Percentiles rank a stretch among this genome's conserved stretches.
These are phyloP conservation scores for Taenioides sp. DNA, from an alignment of 2,797 vertebrate genomes.

Conservation along the genomic window DNA sequence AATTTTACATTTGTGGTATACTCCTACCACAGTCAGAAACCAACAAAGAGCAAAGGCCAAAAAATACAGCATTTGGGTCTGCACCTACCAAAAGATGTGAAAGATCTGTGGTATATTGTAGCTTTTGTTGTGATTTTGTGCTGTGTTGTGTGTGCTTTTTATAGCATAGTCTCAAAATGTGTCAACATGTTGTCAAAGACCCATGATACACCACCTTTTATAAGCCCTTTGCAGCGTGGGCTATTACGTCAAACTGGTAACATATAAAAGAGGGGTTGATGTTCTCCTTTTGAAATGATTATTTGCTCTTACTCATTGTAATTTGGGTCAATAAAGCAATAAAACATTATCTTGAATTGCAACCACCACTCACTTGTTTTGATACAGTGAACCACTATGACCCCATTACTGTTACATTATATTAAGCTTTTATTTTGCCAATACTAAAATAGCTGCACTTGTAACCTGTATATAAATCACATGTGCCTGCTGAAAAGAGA, in stretches of 20 bases:
- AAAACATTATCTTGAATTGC: not conserved
- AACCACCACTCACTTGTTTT: not conserved
- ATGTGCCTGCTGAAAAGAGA: slow-evolving; percentile 57
- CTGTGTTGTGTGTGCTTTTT: not conserved
- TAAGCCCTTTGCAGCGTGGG: too few species aligned
- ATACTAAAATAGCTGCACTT: slow-evolving; percentile 15
- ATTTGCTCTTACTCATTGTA: not conserved
- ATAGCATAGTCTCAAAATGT: not conserved
- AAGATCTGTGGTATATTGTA: too few species aligned
- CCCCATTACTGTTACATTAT: slow-evolving; percentile 5
- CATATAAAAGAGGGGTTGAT: not conserved
- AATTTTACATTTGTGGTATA: too few species aligned
- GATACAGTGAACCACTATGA: not conserved
- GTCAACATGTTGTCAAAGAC: too few species aligned
- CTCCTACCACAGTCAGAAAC: not conserved
- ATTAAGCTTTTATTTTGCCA: slow-evolving; percentile 13
- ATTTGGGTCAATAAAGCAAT: slow-evolving; percentile 11
- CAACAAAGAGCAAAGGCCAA: not conserved
- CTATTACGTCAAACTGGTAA: not conserved
- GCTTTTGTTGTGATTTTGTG: not conserved
- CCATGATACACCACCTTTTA: too few species aligned
- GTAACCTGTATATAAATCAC: slow-evolving; percentile 54
- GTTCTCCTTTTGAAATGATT: not conserved
- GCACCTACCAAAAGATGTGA: too few species aligned
- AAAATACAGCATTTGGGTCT: too few species aligned